Base-by-base conservation (phyloP, 2,797 vertebrate species). In the Falco concolor region DNA sequence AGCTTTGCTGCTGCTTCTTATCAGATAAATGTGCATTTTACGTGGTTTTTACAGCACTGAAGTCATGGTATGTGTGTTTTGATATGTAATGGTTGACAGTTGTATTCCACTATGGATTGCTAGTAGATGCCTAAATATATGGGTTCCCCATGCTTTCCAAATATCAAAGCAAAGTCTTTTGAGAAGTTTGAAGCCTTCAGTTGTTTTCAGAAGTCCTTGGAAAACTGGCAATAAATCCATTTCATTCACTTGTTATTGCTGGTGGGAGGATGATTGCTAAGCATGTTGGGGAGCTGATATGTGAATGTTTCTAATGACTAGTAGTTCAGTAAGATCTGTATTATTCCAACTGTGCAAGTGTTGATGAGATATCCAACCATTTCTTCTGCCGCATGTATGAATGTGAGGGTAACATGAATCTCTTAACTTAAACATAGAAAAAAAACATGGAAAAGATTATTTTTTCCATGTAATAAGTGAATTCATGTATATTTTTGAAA, bases 21-120 rank as follows among this genome's bases (percentile, higher is more conserved):
- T 30, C 1, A 2, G 59, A 2, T 13, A 24, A 28, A 23, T 1
- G 7, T 44, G 42, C 3, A 3, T 47, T 67, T 34, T 22, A 7
- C 0, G 0, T 13, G 81, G 53, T 20, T 57, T 60, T 68, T 61
- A 36, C 34, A 32, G 13, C 36, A 5, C 65, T 40, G 52, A 30
- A 65, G 52, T 21, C 9, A 5, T 9, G 36, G 3, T 38, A 8
- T 24, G 8, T 15, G 36, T 52, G 36, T 42, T 10, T 53, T 65
- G n/a, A 15, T 15, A 2, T 7, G 3, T 16, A 5, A 14, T 8
- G 40, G 12, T 3, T 82, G 75, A 36, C 67, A 38, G 13, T 9
- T 63, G 13, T 40, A 9, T 68, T 59, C 54, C 21, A 4, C 40
- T 32, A 1, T 22, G 40, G 34, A 45, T 56, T 68, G 10, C 19